Evolutionary conservation across 2,888 invertebrate genomes (phyloP).

Genomic region (Meganola albula): DNA sequence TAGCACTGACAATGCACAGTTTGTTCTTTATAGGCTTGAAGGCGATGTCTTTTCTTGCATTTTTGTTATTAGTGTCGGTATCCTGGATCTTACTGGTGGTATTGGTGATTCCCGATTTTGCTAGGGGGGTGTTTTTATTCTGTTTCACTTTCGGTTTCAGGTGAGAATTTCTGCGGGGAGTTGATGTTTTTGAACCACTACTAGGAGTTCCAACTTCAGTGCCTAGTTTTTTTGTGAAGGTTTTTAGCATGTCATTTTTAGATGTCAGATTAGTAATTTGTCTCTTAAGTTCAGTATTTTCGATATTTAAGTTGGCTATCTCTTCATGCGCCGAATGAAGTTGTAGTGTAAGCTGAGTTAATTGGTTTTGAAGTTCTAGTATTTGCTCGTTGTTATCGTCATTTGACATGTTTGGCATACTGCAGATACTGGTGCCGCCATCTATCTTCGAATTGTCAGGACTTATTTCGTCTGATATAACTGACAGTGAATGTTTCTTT

Average conservation of each 20-base stretch:
- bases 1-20: slow-evolving; percentile 5
- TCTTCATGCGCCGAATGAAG: slow-evolving; percentile 2
- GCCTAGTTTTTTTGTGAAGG: not conserved
- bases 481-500: not conserved
- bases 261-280: not conserved
- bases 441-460: slow-evolving; percentile 2
- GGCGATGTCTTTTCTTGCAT: not conserved
- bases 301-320: slow-evolving; percentile 1
- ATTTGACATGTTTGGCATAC: slow-evolving; percentile 1
- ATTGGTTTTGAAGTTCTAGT: slow-evolving; percentile 2
- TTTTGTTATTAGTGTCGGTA: not conserved
- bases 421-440: slow-evolving; percentile 2
- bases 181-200: not conserved
- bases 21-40: slow-evolving; percentile 1
- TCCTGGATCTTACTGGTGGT: slow-evolving; percentile 1
- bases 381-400: slow-evolving; percentile 1
- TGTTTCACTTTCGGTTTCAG: not conserved
- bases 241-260: slow-evolving; percentile 1
- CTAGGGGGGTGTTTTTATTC: not conserved
- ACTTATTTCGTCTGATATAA: slow-evolving; percentile 1
- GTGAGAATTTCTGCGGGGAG: slow-evolving; percentile 1
- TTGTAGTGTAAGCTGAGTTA: slow-evolving; percentile 1
- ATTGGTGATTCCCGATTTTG: too few species aligned
- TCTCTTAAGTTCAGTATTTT: slow-evolving; percentile 2
- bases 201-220: slow-evolving; percentile 2